Evolutionary conservation across 2,888 invertebrate species (phyloP), one percentile per base, ranked within the genome.

Genomic region (Dryococelus australis): DNA sequence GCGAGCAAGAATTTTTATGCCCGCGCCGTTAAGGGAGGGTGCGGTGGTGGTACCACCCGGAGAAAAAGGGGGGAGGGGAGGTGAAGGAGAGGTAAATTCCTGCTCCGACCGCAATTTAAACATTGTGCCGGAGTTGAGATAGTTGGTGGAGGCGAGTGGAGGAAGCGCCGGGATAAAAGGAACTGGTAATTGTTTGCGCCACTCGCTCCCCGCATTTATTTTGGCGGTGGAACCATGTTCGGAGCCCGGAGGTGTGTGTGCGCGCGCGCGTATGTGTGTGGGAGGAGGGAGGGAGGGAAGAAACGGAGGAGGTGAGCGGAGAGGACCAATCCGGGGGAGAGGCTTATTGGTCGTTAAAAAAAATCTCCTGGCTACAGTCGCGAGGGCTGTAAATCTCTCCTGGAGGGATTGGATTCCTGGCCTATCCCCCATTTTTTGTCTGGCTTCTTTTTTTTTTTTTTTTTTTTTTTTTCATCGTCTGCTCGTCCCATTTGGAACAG

Each of bases 171-270:
- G 65, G 65, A 65, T 65, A 65, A 65, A 65, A 24, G 65, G 65
- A 65, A 65, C 65, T 65, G 65, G 65, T 65, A 65, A 65, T 65
- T 65, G 65, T 65, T 65, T 65, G 65, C 65, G 65, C 65, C 65
- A n/a, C 65, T 65, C 65, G 65, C 16, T 65, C 24, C 24, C 24
- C 65, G 65, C 65, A 65, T 65, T n/a, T 65, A 65, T 65, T 65
- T 65, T 65, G 20, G 65, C 65, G 24, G n/a, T n/a, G 65, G 65
- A n/a, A n/a, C 65, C 65, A 65, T 65, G 65, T 65, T 24, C 65
- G 65, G 20, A 8, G 65, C 65, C n/a, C 65, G 65, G 65, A n/a
- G 65, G 65, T 16, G 10, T 65, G 65, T 65, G 65, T 24, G 35
- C 24, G 13, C 3, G n/a, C 24, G 65, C 3, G 65, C 24, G 65